These are phyloP conservation scores for Bembecia ichneumoniformis DNA, from an alignment of 2,888 invertebrate genomes.

Conservation along the genomic window DNA sequence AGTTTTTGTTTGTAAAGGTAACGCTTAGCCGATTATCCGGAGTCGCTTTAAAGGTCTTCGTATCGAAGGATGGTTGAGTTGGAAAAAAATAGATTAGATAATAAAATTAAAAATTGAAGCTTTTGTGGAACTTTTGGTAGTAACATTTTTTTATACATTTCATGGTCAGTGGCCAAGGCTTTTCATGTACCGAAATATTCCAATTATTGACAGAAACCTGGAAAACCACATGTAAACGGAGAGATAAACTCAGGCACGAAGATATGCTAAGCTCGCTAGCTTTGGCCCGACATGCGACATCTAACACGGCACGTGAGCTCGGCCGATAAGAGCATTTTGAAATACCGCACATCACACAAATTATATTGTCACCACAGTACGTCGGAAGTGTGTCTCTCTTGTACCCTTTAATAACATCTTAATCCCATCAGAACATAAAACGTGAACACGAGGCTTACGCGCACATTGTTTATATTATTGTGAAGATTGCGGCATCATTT, in stretches of 20 bases:
- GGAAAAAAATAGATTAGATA: no score
- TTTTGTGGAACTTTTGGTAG: no score
- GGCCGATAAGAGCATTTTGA: slow-evolving; percentile 4
- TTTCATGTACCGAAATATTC: no score
- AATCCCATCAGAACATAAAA: slow-evolving; percentile 4
- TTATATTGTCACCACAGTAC: slow-evolving; percentile 1
- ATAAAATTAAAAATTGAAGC: no score
- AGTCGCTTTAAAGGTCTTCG: no score
- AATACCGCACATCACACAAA: not conserved
- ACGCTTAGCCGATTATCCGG: no score
- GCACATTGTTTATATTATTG: slow-evolving; percentile 3
- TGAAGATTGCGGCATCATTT: slow-evolving; percentile 5
- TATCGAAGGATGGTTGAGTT: no score
- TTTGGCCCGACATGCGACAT: slow-evolving; percentile 12
- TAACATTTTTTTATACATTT: no score
- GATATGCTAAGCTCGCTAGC: slow-evolving; percentile 19
- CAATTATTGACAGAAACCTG: not conserved
- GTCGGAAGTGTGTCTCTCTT: slow-evolving; percentile 2
- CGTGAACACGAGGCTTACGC: slow-evolving; percentile 6
- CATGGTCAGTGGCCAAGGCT: no score
- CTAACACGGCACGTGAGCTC: not conserved
- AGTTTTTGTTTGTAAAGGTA: no score
- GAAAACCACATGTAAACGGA: slow-evolving; percentile 9
- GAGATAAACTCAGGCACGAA: slow-evolving; percentile 17
- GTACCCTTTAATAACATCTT: slow-evolving; percentile 4